A percentile compares a stretch with the other conserved stretches of the same genome.
These are phyloP conservation scores for Cyaniris semiargus DNA, from an alignment of 2,888 invertebrate genomes.

Conservation along the genomic window DNA sequence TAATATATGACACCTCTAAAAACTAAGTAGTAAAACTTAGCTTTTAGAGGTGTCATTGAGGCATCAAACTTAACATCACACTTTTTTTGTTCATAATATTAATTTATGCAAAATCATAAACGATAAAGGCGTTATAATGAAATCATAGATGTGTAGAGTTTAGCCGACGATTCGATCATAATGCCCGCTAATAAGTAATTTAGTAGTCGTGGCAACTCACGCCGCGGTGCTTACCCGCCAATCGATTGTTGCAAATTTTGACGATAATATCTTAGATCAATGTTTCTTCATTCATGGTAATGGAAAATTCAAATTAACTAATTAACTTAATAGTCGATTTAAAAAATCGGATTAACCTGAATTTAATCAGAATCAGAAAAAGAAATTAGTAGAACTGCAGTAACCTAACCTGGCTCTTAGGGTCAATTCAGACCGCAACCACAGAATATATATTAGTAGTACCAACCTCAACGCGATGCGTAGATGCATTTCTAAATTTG, in stretches of 20 bases:
- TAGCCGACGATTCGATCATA: not conserved
- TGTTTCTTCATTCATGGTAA: not conserved
- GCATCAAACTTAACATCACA: too few species aligned
- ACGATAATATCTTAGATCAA: not conserved
- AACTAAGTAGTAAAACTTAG: not conserved
- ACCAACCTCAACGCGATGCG: too few species aligned
- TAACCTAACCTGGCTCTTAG: too few species aligned
- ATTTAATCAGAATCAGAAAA: too few species aligned
- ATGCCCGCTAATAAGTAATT: conserved; percentile 19
- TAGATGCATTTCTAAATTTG: too few species aligned
- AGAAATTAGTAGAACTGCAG: too few species aligned
- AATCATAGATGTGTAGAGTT: conserved; percentile 15
- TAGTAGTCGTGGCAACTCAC: conserved; percentile 24
- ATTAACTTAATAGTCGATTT: not conserved
- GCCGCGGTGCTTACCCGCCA: not conserved
- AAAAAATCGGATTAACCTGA: not conserved
- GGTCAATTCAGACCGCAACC: too few species aligned
- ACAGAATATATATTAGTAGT: too few species aligned
- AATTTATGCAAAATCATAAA: not conserved
- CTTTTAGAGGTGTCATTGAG: not conserved
- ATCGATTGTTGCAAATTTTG: conserved; percentile 1
- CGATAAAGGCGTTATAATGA: not conserved
- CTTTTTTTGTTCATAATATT: not conserved
- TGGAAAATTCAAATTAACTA: not conserved
- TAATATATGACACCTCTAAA: not conserved